phyloP scores from a whole-genome alignment of 2,888 invertebrate species.

The Tholera decimalis region DNA sequence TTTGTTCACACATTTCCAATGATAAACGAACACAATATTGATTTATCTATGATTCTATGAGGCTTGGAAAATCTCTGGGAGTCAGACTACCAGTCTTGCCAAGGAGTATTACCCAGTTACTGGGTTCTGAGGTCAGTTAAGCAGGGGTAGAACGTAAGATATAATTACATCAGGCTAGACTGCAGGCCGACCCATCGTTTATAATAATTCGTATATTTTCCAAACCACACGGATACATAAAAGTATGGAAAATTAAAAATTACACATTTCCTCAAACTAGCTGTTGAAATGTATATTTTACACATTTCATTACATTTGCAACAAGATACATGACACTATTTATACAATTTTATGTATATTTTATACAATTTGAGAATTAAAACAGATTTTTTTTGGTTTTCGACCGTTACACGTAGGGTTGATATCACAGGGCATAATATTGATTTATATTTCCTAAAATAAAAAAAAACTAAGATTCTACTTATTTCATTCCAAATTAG shows the following conservation, averaged over 20 bases:
- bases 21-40: constrained; percentile 13
- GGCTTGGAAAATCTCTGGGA: constrained; percentile 16
- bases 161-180: no score
- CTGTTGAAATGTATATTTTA: constrained; percentile 10
- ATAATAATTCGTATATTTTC: constrained; percentile 8
- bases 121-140: no score
- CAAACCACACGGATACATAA: constrained; percentile 2
- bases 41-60: neutral
- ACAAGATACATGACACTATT: constrained; percentile 18
- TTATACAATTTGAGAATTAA: constrained; percentile 32
- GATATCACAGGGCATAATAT: neutral
- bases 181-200: no score
- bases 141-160: no score
- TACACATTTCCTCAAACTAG: constrained; percentile 22
- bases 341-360: constrained; percentile 25
- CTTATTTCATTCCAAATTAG: no score
- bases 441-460: no score
- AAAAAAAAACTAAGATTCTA: no score
- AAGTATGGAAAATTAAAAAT: constrained; percentile 1
- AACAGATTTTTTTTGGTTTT: constrained; percentile 4
- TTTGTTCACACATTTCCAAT: constrained; percentile 7
- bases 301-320: constrained; percentile 34
- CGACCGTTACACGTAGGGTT: neutral
- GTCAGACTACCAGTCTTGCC: neutral
- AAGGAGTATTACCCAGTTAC: neutral